Conservation (phyloP, 2,888 invertebrate species). For the Synanthedon myopaeformis region DNA sequence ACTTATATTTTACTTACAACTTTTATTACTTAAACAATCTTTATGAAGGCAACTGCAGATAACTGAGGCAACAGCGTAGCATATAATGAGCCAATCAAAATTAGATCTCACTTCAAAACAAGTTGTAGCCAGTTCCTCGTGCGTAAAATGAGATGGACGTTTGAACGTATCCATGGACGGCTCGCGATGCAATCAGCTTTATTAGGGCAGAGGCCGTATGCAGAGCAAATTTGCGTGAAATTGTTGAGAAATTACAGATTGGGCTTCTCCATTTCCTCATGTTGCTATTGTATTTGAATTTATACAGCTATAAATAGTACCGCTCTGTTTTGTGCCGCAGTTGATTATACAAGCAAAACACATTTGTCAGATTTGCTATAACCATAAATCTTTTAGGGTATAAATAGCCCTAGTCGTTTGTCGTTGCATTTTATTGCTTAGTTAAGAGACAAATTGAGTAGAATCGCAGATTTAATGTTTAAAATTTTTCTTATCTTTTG, state of each 20-base stretch:
- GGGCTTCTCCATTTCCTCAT: not conserved
- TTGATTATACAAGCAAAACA: not conserved
- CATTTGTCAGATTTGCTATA: not conserved
- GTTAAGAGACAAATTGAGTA: no score
- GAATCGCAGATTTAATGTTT: no score
- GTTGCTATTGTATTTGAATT: not conserved
- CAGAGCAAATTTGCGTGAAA: constrained; percentile 36
- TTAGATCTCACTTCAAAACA: not conserved
- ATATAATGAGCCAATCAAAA: no score
- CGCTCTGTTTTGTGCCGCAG: not conserved
- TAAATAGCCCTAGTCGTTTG: no score
- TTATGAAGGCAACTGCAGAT: no score
- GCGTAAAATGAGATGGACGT: constrained; percentile 43
- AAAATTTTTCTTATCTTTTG: no score
- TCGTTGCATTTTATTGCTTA: no score
- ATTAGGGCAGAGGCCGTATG: constrained; percentile 30
- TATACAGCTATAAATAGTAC: not conserved
- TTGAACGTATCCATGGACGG: constrained; percentile 12
- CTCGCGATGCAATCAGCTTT: constrained; percentile 28
- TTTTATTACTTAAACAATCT: no score
- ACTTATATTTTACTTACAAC: no score
- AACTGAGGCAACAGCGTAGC: no score
- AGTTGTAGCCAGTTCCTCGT: constrained; percentile 17
- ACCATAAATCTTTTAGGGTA: not conserved
- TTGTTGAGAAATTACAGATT: constrained; percentile 20